Conservation (phyloP, 2,888 invertebrate species). For the Strigamia crassipes region DNA sequence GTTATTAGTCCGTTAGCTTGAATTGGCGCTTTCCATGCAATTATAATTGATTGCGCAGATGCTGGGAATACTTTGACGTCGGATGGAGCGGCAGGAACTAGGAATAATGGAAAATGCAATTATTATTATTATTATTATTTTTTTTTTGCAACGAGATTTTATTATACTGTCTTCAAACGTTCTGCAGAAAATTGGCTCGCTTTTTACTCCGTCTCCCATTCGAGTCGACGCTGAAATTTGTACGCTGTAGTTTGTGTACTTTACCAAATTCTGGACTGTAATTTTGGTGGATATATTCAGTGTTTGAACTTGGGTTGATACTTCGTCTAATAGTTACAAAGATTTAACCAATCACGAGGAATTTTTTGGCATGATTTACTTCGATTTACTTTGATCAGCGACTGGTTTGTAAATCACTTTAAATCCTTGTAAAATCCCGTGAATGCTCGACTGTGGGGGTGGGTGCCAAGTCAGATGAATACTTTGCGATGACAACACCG, state of each 20-base stretch:
- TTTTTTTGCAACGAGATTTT: too few relatives aligned
- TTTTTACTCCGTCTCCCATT: slow-evolving; percentile 58
- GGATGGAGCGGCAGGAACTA: background rate
- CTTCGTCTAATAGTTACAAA: slow-evolving; percentile 51
- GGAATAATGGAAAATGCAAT: too few relatives aligned
- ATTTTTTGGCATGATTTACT: background rate
- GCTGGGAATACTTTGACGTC: background rate
- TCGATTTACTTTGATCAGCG: background rate
- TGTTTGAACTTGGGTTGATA: slow-evolving; percentile 51
- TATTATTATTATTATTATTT: background rate
- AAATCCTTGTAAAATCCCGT: slow-evolving; percentile 60
- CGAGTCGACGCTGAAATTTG: slow-evolving; percentile 59
- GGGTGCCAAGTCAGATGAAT: slow-evolving; percentile 58
- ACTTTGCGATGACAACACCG: slow-evolving; percentile 56
- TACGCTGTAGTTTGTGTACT: slow-evolving; percentile 59
- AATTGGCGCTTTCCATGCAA: background rate
- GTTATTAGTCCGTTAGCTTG: background rate
- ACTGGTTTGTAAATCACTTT: slow-evolving; percentile 56
- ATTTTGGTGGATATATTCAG: background rate
- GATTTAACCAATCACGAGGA: background rate
- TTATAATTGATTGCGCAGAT: background rate
- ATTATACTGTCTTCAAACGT: slow-evolving; percentile 52
- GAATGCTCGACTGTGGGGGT: slow-evolving; percentile 57
- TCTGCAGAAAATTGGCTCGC: slow-evolving; percentile 56
- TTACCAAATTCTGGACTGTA: slow-evolving; percentile 52